Conservation (phyloP, 2,797 vertebrate genomes). For the Epinephelus malabaricus region DNA sequence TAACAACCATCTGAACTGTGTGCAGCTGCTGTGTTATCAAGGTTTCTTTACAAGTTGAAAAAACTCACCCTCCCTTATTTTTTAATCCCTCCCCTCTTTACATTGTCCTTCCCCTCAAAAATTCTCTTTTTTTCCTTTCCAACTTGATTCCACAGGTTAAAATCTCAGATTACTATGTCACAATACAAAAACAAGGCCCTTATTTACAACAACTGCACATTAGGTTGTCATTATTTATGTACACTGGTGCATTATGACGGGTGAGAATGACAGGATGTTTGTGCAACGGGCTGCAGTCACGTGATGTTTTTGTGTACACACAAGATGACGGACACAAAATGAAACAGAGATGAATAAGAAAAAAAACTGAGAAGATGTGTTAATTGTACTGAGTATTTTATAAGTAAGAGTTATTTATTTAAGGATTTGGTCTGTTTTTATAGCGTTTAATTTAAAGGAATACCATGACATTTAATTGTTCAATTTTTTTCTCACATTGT, state of each 20-base stretch:
- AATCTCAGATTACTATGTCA: constrained; percentile 65
- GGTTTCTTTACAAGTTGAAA: constrained; percentile 65
- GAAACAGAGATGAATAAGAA: constrained; percentile 32
- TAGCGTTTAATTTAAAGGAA: constrained; percentile 50
- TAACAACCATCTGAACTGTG: constrained; percentile 58
- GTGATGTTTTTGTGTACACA: constrained; percentile 27
- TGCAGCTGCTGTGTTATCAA: constrained; percentile 57
- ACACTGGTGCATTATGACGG: constrained; percentile 63
- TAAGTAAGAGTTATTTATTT: neutral
- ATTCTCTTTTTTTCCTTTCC: neutral
- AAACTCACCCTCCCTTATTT: constrained; percentile 25
- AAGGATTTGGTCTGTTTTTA: constrained; percentile 5
- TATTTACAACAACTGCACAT: constrained; percentile 81
- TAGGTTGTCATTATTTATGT: constrained; percentile 66
- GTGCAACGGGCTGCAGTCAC: constrained; percentile 58
- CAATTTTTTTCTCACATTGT: constrained; percentile 17
- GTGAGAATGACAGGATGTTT: constrained; percentile 34
- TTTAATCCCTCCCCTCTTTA: constrained; percentile 19
- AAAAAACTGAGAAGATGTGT: constrained; percentile 6
- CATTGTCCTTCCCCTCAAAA: neutral
- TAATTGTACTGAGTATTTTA: constrained; percentile 5
- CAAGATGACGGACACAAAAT: constrained; percentile 22
- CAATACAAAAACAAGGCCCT: constrained; percentile 74
- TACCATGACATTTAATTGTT: neutral
- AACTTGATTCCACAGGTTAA: constrained; percentile 71